A percentile compares a stretch with the other conserved stretches of the same genome.
These are phyloP conservation scores for Enteromius treurensis DNA, from an alignment of 2,797 vertebrate genomes.

Conservation along the genomic window DNA sequence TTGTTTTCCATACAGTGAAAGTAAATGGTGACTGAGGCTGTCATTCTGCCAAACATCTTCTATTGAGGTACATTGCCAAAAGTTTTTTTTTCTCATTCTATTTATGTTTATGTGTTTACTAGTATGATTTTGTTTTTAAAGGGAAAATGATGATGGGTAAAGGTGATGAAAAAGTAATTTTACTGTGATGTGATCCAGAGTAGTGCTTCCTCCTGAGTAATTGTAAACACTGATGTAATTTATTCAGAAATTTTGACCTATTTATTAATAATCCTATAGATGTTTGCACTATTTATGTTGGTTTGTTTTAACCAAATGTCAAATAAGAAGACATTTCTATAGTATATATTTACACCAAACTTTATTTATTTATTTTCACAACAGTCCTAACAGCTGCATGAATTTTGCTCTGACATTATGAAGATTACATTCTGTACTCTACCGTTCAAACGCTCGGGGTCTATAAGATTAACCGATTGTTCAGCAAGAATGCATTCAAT, in stretches of 20 bases:
- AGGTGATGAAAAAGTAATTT: not conserved
- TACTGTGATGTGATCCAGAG: not conserved
- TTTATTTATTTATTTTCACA: not conserved
- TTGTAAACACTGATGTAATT: not conserved
- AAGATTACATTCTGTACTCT: not conserved
- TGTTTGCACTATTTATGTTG: not conserved
- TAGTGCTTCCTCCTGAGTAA: not conserved
- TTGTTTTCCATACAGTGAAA: conserved; percentile 7
- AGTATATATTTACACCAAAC: not conserved
- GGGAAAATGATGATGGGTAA: not conserved
- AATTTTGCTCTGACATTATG: not conserved
- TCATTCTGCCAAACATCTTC: not conserved
- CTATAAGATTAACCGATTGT: not conserved
- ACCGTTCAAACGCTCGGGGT: not conserved
- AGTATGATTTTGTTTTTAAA: not conserved
- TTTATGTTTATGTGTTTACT: not conserved
- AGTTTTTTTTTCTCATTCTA: not conserved
- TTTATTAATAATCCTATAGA: not conserved
- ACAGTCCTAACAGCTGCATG: not conserved
- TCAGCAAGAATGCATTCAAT: not conserved
- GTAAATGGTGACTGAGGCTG: not conserved
- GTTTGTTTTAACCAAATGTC: not conserved
- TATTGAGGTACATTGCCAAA: not conserved
- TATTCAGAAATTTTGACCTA: not conserved
- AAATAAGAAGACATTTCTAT: not conserved